Conservation (phyloP, 2,113 vertebrate species). For the Manacus vitellinus region DNA sequence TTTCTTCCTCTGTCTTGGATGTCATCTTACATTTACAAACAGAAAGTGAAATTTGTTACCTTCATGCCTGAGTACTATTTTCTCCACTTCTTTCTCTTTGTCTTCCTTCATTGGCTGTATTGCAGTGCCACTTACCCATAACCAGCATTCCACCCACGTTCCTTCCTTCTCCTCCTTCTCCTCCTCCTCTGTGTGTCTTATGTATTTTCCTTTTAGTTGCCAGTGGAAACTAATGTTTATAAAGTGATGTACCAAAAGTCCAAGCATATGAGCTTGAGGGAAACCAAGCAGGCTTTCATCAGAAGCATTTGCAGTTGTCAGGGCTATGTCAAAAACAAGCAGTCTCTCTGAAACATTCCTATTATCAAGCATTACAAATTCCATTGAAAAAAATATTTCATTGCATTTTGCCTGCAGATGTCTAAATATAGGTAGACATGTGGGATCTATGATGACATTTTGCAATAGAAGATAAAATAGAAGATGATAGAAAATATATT, state of each 20-base stretch:
- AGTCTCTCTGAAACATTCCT: neutral
- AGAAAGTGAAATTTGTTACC: neutral
- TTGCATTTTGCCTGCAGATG: neutral
- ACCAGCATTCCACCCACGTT: neutral
- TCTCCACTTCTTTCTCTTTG: neutral
- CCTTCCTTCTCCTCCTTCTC: neutral
- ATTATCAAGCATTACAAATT: constrained; percentile 16
- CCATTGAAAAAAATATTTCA: neutral
- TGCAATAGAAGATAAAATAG: constrained; percentile 22
- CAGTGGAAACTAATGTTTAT: neutral
- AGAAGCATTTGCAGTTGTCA: neutral
- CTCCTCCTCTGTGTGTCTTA: neutral
- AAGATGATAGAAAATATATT: constrained; percentile 45
- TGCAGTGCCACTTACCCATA: neutral
- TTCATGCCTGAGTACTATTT: neutral
- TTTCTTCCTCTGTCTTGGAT: neutral
- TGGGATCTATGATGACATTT: constrained; percentile 23
- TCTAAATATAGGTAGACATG: constrained; percentile 4
- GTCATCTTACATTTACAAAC: neutral
- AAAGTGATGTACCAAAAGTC: neutral
- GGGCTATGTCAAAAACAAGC: neutral
- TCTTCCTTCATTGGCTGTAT: neutral
- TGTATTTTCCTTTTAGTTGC: neutral
- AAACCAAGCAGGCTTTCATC: neutral
- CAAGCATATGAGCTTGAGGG: neutral